phyloP scores from a whole-genome alignment of 2,888 invertebrate genomes.

The Panopea generosa region DNA sequence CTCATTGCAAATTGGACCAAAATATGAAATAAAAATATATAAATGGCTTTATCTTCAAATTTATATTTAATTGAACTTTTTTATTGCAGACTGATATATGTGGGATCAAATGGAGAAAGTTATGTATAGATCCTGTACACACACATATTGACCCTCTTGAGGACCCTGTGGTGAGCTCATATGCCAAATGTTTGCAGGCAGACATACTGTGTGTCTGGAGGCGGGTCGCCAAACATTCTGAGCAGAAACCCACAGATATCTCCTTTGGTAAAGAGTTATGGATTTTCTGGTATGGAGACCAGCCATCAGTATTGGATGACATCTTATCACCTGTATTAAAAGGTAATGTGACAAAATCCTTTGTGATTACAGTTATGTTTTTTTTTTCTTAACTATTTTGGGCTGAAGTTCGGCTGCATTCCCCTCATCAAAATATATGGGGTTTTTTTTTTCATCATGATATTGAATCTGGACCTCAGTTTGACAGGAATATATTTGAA shows the following conservation, averaged over 20 bases:
- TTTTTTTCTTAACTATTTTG: no score
- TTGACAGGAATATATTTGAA: no score
- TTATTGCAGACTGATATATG: slow-evolving; percentile 96
- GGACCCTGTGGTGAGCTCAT: slow-evolving; percentile 86
- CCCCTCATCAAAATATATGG: background rate
- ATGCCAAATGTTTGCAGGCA: slow-evolving; percentile 87
- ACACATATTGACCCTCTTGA: slow-evolving; percentile 76
- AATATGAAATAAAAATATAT: no score
- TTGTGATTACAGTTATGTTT: no score
- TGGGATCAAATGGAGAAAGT: slow-evolving; percentile 99
- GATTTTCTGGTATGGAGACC: slow-evolving; percentile 99
- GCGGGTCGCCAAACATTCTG: slow-evolving; percentile 88
- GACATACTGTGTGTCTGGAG: slow-evolving; percentile 99
- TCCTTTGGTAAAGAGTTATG: slow-evolving; percentile 94
- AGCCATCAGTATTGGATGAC: slow-evolving; percentile 77
- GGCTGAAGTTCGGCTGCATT: background rate
- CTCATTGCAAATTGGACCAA: no score
- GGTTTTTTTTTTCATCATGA: no score
- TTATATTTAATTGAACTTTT: no score
- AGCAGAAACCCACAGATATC: slow-evolving; percentile 73
- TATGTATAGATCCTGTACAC: slow-evolving; percentile 72
- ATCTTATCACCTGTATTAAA: slow-evolving; percentile 91
- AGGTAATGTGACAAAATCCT: slow-evolving; percentile 88
- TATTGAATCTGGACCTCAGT: no score
- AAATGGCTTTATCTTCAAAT: no score